phyloP scores from a whole-genome alignment of 1,140 invertebrate genomes.

The Reticulitermes speratus region DNA sequence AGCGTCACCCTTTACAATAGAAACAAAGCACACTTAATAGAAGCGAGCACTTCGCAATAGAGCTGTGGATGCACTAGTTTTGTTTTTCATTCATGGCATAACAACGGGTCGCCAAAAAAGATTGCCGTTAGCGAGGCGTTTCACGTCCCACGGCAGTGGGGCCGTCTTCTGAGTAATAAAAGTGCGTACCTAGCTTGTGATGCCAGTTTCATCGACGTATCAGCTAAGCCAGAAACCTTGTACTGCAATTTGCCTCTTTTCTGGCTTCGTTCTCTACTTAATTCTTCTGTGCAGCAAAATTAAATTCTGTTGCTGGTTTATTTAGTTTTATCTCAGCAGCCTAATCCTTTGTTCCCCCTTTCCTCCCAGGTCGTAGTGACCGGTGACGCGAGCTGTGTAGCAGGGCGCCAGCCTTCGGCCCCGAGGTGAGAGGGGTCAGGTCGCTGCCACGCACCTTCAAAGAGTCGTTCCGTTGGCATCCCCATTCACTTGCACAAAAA shows the following conservation, averaged over 20 bases:
- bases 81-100: not conserved
- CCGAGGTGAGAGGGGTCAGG: not conserved
- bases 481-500: not conserved
- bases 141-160: not conserved
- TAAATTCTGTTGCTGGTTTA: conserved; percentile 16
- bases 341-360: not conserved
- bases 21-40: not conserved
- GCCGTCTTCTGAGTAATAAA: not conserved
- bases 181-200: not conserved
- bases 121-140: not conserved
- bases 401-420: not conserved
- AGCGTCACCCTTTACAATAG: not conserved
- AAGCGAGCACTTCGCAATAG: not conserved
- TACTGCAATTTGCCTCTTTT: conserved; percentile 16
- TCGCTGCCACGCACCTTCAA: not conserved
- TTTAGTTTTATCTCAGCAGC: not conserved
- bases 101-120: not conserved
- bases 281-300: conserved; percentile 1
- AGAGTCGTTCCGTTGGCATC: not conserved
- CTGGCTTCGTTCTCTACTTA: not conserved
- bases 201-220: not conserved
- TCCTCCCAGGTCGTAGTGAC: not conserved
- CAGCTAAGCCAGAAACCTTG: not conserved
- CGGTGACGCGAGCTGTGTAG: not conserved
- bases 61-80: not conserved